Conservation (phyloP, 2,797 vertebrate genomes). For the Onychomys arenicola region DNA sequence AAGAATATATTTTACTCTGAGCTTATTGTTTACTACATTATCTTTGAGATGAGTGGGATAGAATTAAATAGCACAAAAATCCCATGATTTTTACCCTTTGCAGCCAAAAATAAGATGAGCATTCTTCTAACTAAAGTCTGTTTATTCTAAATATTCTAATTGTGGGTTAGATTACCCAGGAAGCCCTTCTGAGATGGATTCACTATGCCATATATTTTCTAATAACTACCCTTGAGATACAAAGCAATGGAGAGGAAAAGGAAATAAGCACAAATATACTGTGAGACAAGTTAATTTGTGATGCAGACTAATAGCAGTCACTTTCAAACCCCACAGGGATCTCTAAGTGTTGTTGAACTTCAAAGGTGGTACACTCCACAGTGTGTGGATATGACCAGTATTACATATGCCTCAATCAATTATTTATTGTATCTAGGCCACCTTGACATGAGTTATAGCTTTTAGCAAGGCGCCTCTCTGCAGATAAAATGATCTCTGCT, state of each 20-base stretch:
- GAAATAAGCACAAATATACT: not conserved
- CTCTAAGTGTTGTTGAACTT: not conserved
- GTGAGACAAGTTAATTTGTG: not conserved
- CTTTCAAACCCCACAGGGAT: not conserved
- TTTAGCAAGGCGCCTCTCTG: not conserved
- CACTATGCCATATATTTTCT: slow-evolving; percentile 10
- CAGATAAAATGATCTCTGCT: slow-evolving; percentile 40
- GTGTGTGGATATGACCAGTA: not conserved
- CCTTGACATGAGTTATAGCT: not conserved
- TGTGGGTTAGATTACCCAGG: not conserved
- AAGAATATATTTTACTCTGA: slow-evolving; percentile 54
- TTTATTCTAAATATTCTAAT: slow-evolving; percentile 13
- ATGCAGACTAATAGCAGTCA: not conserved
- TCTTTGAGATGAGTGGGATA: slow-evolving; percentile 14
- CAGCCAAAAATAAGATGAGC: slow-evolving; percentile 43
- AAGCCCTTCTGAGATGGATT: not conserved
- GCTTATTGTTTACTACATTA: slow-evolving; percentile 37
- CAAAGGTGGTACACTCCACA: not conserved
- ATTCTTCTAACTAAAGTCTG: not conserved
- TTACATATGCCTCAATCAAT: not conserved
- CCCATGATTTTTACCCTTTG: slow-evolving; percentile 49
- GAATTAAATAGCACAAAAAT: slow-evolving; percentile 30
- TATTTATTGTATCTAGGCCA: not conserved
- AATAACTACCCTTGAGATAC: slow-evolving; percentile 42
- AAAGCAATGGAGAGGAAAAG: not conserved